phyloP scores from a whole-genome alignment of 2,113 vertebrate genomes.

The Piaya cayana region DNA sequence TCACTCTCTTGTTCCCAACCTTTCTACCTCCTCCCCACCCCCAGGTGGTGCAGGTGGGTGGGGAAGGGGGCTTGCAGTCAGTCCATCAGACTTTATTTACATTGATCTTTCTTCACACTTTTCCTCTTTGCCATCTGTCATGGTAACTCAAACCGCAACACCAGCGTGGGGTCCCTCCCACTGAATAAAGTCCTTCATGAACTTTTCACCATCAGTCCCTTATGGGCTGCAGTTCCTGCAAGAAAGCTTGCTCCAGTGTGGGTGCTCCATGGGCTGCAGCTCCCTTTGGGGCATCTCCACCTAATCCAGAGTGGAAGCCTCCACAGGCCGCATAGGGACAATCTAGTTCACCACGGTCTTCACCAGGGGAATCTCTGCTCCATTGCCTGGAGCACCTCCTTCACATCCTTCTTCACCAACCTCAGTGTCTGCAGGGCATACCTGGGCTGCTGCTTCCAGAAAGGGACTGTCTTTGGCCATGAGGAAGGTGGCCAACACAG shows the following conservation, averaged over 20 bases:
- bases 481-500: not conserved
- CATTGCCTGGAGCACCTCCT: too few species aligned
- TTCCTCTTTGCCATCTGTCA: not conserved
- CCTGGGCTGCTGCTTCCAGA: not conserved
- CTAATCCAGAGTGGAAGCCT: too few species aligned
- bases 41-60: not conserved
- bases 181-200: not conserved
- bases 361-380: not conserved
- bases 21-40: not conserved
- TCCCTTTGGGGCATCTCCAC: not conserved
- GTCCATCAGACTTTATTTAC: fast-evolving
- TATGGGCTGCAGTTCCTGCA: not conserved
- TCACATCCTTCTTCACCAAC: not conserved
- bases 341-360: not conserved
- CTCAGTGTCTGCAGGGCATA: not conserved
- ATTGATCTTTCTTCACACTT: not conserved
- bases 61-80: not conserved
- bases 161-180: not conserved
- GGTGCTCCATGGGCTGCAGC: not conserved
- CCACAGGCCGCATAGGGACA: not conserved
- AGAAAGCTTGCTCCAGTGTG: not conserved
- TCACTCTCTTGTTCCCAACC: not conserved
- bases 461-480: not conserved
- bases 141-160: too few species aligned
- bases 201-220: fast-evolving